Evolutionary conservation across 2,888 invertebrate genomes (phyloP), one percentile per base, ranked within the genome.

Genomic region (Trilocha varians): DNA sequence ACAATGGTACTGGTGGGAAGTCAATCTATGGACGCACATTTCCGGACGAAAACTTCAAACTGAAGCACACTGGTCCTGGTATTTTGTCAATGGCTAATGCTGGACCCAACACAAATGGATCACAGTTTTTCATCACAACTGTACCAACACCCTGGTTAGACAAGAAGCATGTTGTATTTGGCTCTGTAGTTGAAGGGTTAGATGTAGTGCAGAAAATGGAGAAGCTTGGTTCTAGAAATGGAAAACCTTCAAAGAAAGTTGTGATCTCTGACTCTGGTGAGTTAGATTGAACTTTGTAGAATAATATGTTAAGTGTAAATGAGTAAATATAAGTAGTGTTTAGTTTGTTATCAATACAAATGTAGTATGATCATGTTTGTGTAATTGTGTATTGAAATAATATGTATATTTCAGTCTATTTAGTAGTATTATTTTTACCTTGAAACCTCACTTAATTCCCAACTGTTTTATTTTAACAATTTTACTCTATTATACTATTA

Each of bases 81-180:
- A 89, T 92, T 44, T 83, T 98, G 66, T 97, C 97, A 5, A 98
- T 98, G 97, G 97, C 97, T 42, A 98, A 98, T 78, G 94, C 97
- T 62, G 98, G 98, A 15, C 93, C 95, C 17, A 93, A 97, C 72
- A 97, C 98, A 50, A 98, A 98, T 77, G 98, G 98, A 41, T 97
- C 97, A 47, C 98, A 99, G 79, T 99, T 98, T 87, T 99, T 99
- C 79, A 91, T 99, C 59, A 96, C 97, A 50, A 96, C 96, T 50
- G 94, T 91, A 33, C 94, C 96, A 71, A 98, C 98, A 36, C 88
- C 91, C 38, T 99, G 98, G 98, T 87, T 98, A 65, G 97, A 98
- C 66, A 91, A 91, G 67, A 95, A 95, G 78, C 98, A 98, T 74
- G 98, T 98, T 47, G 97, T 97, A 1, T 98, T 98, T 76, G 98